Evolutionary conservation across 2,888 invertebrate species (phyloP), one percentile per base, ranked within the genome.

Genomic region (Branchellion lobata): DNA sequence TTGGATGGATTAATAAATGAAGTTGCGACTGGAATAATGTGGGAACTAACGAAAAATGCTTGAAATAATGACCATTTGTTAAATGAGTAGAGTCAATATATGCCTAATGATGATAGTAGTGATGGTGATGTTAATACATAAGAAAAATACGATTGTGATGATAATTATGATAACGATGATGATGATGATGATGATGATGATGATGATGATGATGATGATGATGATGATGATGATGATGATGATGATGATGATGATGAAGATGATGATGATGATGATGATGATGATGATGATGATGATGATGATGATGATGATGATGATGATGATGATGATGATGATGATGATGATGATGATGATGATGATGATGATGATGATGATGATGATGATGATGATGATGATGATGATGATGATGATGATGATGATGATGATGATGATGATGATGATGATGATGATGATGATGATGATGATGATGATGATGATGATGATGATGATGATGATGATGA

Each of bases 271-370:
- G 40, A 73, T 40, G 73, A 73, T 40, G 40, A 73, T 40, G 40
- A 73, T 74, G 74, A 74, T 40, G 74, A 51, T 74, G 74, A 74
- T n/a, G 47, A 74, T 47, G 74, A 74, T 47, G 74, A 74, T 74
- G 74, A 74, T 74, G 74, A 74, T 74, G 47, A 74, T 47, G 74
- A 74, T 74, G 74, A 74, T 47, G 74, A 74, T 74, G 47, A 74
- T 33, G 74, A 47, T 47, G 74, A 74, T 40, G 74, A 47, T 2
- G 74, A 74, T n/a, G 47, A 74, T 40, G 74, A 74, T 47, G 74
- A 74, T 74, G 74, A 74, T n/a, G 74, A 74, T 36, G 24, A 40
- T n/a, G 1, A 74, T 40, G 3, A 74, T 47, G 74, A 74, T 74
- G 74, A 36, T 2, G 74, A 74, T 47, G 47, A 74, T 2, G 74